Percentiles rank a stretch among this genome's conserved stretches.
These are phyloP conservation scores for Sus cebifrons DNA, from an alignment of 2,797 vertebrate genomes.

Conservation along the genomic window DNA sequence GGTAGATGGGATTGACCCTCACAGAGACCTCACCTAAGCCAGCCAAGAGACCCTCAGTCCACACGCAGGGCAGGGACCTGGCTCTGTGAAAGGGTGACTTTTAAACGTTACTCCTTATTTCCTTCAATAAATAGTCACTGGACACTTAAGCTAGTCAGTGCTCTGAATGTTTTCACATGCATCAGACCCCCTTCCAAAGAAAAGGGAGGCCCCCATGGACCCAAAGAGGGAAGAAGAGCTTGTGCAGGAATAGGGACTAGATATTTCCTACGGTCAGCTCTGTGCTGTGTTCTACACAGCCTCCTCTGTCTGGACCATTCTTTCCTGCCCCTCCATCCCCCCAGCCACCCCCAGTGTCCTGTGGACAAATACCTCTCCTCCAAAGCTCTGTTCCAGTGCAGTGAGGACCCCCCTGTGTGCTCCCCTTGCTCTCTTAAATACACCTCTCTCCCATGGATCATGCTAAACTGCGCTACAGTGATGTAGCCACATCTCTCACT, in stretches of 20 bases:
- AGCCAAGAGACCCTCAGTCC: not conserved
- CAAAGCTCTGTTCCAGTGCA: not conserved
- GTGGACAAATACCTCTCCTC: not conserved
- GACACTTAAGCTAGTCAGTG: not conserved
- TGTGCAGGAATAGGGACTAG: too few species aligned
- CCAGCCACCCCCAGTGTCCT: not conserved
- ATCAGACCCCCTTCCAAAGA: not conserved
- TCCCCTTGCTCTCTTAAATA: not conserved
- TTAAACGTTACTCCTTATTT: not conserved
- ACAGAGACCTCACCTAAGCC: not conserved
- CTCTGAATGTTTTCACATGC: not conserved
- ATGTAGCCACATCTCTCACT: not conserved
- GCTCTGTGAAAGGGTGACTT: not conserved
- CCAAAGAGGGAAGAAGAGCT: not conserved
- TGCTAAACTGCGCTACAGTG: not conserved
- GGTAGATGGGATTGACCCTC: not conserved
- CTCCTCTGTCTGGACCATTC: not conserved
- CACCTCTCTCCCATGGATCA: not conserved
- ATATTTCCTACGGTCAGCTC: not conserved
- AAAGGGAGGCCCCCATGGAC: too few species aligned
- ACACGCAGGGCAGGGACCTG: too few species aligned
- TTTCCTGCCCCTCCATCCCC: not conserved
- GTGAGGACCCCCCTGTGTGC: not conserved
- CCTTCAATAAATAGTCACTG: not conserved
- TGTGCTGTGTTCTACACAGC: not conserved